Evolutionary conservation across 1,140 invertebrate species (phyloP), one percentile per base, ranked within the genome.

Genomic region (Polypedilum pembai): DNA sequence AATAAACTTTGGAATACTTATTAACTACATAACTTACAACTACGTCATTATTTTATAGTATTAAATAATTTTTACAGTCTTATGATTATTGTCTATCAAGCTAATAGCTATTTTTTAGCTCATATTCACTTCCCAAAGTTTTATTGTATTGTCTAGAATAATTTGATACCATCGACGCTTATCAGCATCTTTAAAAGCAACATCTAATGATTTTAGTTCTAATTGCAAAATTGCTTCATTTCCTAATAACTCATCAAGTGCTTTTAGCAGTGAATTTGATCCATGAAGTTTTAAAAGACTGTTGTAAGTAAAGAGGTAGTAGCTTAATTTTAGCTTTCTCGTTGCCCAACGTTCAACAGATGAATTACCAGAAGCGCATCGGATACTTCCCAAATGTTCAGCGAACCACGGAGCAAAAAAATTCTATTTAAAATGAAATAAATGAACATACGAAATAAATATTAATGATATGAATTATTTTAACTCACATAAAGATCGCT

Each of bases 101-200:
- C 10, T 17, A 17, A 7, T 74, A 40, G n/a, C 17, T 18, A 4
- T 40, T 20, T n/a, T 7, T 74, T 76, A 81, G 89, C 87, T 89
- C 89, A 92, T 90, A 79, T 94, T 94, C 76, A 90, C 88, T 82
- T 94, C 92, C 91, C 92, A 94, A 63, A 94, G 83, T 84, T 93
- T 92, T 79, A 93, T 87, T 83, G 92, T 91, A 85, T 94, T 94
- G 81, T 93, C 92, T 78, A 94, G 87, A 63, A 93, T 90, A 84
- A 94, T 91, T 75, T 91, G 87, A 82, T 93, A 94, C 91, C 91
- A 94, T 77, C 88, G 85, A 78, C 87, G 85, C 79, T 91, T 90
- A 8, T 86, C 82, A 3, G 83, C 83, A 76, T 94, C 88, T 75
- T 90, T 89, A 78, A 94, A 92, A 0, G 90, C 87, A 1, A 90